Percentiles rank a stretch among this genome's conserved stretches.
phyloP scores from a whole-genome alignment of 2,797 vertebrate genomes.

The Phyllotis vaccarum region DNA sequence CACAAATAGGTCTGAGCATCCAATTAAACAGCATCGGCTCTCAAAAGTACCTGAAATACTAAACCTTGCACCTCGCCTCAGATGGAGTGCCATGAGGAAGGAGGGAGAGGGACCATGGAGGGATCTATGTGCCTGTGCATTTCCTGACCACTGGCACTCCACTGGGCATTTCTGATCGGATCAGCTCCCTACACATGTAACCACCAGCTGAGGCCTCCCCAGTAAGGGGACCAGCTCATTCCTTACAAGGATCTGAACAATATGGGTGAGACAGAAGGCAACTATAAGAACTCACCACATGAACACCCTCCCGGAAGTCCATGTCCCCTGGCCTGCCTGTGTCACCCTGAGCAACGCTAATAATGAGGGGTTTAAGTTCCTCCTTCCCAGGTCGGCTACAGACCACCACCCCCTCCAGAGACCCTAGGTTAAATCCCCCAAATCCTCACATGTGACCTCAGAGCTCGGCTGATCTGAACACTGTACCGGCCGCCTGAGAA shows the following conservation, averaged over 20 bases:
- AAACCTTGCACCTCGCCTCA: not conserved
- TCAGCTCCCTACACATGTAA: not conserved
- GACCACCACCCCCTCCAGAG: not conserved
- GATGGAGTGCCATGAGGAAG: not conserved
- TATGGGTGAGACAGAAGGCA: not conserved
- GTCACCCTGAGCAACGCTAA: not conserved
- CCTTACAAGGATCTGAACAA: not conserved
- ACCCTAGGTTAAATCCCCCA: not conserved
- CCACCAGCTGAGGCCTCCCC: not conserved
- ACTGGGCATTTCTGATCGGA: not conserved
- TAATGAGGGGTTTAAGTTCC: not conserved
- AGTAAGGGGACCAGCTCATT: not conserved
- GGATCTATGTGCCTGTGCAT: not conserved
- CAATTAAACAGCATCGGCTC: conserved; percentile 1
- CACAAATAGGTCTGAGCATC: not conserved
- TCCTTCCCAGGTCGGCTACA: not conserved
- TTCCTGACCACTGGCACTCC: not conserved
- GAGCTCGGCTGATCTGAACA: not conserved
- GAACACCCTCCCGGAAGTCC: not conserved
- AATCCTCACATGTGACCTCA: not conserved
- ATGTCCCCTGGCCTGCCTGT: not conserved
- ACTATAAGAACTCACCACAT: not conserved
- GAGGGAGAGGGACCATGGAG: not conserved
- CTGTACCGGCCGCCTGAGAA: not conserved
- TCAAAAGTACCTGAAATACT: conserved; percentile 18